Evolutionary conservation across 2,797 vertebrate species (phyloP).

Genomic region (Coracias cyanogaster): DNA sequence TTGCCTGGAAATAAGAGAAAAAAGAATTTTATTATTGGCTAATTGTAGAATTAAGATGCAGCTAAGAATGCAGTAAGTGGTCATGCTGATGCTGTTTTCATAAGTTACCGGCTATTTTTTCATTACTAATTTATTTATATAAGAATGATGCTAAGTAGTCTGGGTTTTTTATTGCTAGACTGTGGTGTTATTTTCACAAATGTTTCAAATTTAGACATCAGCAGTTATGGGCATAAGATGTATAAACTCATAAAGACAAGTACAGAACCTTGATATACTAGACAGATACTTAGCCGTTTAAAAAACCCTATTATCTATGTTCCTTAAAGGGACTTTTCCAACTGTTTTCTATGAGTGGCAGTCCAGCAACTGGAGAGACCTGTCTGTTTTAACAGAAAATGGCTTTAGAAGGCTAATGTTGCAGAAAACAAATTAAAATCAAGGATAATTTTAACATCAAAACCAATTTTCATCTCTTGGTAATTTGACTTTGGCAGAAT

Average conservation of each 20-base stretch:
- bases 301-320: neutral
- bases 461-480: neutral
- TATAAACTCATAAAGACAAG: neutral
- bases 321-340: neutral
- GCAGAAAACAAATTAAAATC: neutral
- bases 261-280: neutral
- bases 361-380: neutral
- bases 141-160: neutral
- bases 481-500: neutral
- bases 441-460: neutral
- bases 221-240: neutral
- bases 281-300: neutral
- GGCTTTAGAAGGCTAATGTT: neutral
- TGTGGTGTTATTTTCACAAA: slow-evolving; percentile 11
- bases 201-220: neutral
- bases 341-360: neutral
- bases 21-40: slow-evolving; percentile 36
- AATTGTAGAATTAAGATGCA: neutral
- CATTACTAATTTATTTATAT: slow-evolving; percentile 27
- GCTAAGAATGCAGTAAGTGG: neutral
- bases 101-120: slow-evolving; percentile 19
- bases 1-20: slow-evolving; percentile 20
- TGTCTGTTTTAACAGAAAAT: neutral
- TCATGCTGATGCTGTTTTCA: neutral
- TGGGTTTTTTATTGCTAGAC: neutral